Percentiles rank a stretch among this genome's conserved stretches.
Conservation (phyloP, 2,888 invertebrate genomes). For the Xanthorhoe spadicearia region DNA sequence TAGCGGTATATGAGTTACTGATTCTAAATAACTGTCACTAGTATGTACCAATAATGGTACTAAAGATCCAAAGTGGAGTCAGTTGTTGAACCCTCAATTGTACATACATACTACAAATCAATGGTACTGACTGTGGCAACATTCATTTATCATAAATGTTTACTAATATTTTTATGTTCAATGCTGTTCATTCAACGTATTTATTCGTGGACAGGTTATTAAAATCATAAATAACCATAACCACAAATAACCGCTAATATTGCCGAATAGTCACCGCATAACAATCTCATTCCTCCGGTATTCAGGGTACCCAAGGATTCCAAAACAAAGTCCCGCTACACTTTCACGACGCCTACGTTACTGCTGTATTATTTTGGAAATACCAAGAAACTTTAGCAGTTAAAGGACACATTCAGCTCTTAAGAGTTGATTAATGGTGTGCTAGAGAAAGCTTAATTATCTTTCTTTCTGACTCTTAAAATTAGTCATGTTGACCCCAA, state of each 20-base stretch:
- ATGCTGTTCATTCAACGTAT: no score
- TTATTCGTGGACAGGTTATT: neutral
- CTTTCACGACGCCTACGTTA: constrained; percentile 26
- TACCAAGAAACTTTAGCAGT: constrained; percentile 7
- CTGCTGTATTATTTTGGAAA: constrained; percentile 10
- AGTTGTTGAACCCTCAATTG: no score
- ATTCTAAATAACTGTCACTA: no score
- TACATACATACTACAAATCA: no score
- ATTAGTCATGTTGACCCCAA: constrained; percentile 10
- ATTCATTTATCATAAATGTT: no score
- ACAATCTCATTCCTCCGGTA: constrained; percentile 13
- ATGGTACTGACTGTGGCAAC: no score
- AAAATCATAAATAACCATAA: neutral
- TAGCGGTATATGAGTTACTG: no score
- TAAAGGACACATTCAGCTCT: constrained; percentile 15
- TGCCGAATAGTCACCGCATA: constrained; percentile 5
- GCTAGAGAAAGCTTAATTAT: constrained; percentile 19
- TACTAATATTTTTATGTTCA: no score
- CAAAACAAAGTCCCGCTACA: constrained; percentile 26
- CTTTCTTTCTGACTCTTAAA: neutral
- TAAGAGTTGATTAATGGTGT: constrained; percentile 13
- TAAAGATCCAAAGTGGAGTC: no score
- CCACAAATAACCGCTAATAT: neutral
- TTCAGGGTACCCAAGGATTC: constrained; percentile 21
- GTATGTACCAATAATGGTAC: no score